phyloP scores from a whole-genome alignment of 2,888 invertebrate genomes.

The Aquatica leii region DNA sequence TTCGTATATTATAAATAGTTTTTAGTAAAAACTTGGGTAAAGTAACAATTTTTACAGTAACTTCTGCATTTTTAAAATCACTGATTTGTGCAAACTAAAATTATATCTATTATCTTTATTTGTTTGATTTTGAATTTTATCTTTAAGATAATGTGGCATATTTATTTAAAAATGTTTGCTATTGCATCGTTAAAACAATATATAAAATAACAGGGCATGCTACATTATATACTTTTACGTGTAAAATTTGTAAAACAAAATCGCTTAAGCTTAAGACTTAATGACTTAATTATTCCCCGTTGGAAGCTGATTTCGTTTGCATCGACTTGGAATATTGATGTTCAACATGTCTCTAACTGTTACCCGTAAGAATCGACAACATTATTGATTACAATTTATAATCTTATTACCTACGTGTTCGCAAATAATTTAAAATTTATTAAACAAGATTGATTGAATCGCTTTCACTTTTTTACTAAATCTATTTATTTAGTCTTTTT shows the following conservation, averaged over 20 bases:
- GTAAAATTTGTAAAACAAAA: constrained; percentile 5
- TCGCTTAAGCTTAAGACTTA: not conserved
- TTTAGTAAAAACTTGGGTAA: too few relatives aligned
- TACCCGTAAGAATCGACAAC: not conserved
- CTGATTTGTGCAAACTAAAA: too few relatives aligned
- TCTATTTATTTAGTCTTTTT: constrained; percentile 21
- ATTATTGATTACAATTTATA: not conserved
- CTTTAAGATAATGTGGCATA: too few relatives aligned
- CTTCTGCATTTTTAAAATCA: too few relatives aligned
- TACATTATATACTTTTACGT: too few relatives aligned
- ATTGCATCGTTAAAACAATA: too few relatives aligned
- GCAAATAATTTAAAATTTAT: not conserved
- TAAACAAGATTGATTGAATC: not conserved
- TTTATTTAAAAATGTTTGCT: too few relatives aligned
- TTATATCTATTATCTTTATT: too few relatives aligned
- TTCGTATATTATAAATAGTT: too few relatives aligned
- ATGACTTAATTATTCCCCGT: constrained; percentile 6
- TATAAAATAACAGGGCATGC: too few relatives aligned
- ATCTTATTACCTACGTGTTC: not conserved
- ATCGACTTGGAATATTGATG: not conserved
- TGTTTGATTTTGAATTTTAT: too few relatives aligned
- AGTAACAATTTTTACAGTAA: too few relatives aligned
- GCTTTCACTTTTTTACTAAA: not conserved
- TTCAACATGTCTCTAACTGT: not conserved
- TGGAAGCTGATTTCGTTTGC: not conserved